A percentile compares a stretch with the other conserved stretches of the same genome.
Evolutionary conservation across 2,888 invertebrate genomes (phyloP).

Genomic region (Alviniconcha strummeri): DNA sequence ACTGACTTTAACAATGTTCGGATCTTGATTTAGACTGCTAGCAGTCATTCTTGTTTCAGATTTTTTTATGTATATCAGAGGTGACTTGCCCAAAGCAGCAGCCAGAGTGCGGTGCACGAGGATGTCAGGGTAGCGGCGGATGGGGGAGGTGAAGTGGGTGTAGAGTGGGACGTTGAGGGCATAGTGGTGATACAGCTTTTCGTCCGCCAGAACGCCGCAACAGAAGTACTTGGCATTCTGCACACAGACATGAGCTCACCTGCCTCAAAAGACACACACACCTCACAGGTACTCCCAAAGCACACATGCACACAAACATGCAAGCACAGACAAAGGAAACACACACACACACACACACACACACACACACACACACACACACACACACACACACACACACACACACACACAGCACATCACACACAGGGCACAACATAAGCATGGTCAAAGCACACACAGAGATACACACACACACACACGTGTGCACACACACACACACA

Average conservation of each 20-base stretch:
- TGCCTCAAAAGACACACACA: neutral
- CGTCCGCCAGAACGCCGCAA: constrained; percentile 68
- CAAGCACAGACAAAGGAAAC: neutral
- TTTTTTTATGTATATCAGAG: too few species aligned
- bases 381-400: constrained; percentile 5
- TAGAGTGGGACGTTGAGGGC: constrained; percentile 92
- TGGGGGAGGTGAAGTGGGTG: constrained; percentile 98
- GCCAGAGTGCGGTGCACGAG: constrained; percentile 88
- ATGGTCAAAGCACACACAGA: neutral
- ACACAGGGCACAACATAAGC: neutral
- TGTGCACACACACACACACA: neutral
- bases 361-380: neutral
- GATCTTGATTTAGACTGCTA: too few species aligned
- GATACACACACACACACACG: too few species aligned
- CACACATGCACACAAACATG: neutral
- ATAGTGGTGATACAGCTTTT: constrained; percentile 81
- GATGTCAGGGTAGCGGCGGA: constrained; percentile 90
- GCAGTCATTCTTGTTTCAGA: too few species aligned
- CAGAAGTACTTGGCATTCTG: constrained; percentile 75
- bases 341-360: neutral
- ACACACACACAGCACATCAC: neutral
- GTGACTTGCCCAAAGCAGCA: constrained; percentile 75
- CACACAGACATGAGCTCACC: neutral
- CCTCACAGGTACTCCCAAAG: neutral
- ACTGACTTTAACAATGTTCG: too few species aligned